Conservation (phyloP, 2,113 vertebrate species). For the Ameiurus melas region DNA sequence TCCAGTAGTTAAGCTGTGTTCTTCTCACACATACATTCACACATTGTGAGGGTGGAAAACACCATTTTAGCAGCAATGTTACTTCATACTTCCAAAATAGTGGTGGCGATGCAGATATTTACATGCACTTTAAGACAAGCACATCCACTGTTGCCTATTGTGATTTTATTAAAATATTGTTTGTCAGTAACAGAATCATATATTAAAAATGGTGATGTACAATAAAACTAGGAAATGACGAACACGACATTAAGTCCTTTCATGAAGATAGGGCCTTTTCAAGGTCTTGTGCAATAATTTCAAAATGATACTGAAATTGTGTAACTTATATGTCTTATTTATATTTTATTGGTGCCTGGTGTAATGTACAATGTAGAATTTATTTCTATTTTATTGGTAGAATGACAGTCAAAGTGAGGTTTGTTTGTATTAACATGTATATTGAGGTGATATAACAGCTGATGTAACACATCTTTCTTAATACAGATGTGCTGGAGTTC, state of each 20-base stretch:
- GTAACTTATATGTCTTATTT: background rate
- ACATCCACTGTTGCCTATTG: constrained; percentile 17
- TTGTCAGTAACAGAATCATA: background rate
- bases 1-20: background rate
- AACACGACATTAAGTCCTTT: background rate
- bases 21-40: background rate
- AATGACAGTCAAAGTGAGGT: constrained; percentile 17
- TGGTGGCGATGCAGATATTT: constrained; percentile 7
- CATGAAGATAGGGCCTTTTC: background rate
- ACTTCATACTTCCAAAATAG: background rate
- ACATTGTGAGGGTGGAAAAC: background rate
- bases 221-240: background rate
- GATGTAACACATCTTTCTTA: background rate
- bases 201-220: background rate
- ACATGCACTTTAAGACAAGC: constrained; percentile 27
- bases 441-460: background rate
- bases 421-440: constrained; percentile 4
- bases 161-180: constrained; percentile 16
- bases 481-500: constrained; percentile 4
- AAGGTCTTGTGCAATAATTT: constrained; percentile 37
- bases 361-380: background rate
- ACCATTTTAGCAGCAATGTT: background rate
- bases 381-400: constrained; percentile 1
- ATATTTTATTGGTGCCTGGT: background rate
- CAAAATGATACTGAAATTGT: background rate